These are phyloP conservation scores for Halictus ligatus DNA, from an alignment of 2,888 invertebrate species.

Conservation along the genomic window DNA sequence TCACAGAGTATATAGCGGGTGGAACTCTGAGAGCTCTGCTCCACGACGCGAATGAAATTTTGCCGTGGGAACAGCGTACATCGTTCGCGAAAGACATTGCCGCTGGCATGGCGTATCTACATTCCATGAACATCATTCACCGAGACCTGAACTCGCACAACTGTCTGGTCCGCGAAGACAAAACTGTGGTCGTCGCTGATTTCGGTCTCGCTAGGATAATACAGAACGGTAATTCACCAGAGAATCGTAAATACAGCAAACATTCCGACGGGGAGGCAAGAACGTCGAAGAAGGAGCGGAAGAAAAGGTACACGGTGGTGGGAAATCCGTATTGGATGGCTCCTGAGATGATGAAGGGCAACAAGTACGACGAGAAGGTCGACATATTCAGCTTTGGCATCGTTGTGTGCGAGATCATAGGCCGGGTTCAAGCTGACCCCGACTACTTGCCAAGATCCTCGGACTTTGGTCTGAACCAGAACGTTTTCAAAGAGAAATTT, in stretches of 20 bases:
- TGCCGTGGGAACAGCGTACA: conserved; percentile 93
- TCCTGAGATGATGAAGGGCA: conserved; percentile 99
- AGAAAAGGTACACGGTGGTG: conserved; percentile 97
- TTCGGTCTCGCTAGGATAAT: conserved; percentile 96
- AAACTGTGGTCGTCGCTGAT: conserved; percentile 97
- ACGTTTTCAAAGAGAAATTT: conserved; percentile 94
- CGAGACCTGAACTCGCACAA: conserved; percentile 98
- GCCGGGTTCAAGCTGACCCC: conserved; percentile 97
- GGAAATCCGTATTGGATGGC: conserved; percentile 99
- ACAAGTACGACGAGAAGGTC: conserved; percentile 97
- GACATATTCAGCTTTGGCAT: conserved; percentile 98
- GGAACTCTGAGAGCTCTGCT: conserved; percentile 95
- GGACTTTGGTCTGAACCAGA: conserved; percentile 96
- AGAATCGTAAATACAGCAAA: conserved; percentile 81
- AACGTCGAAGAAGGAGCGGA: conserved; percentile 88
- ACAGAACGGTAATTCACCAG: conserved; percentile 84
- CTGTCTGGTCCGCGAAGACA: conserved; percentile 96
- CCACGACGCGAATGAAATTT: conserved; percentile 89
- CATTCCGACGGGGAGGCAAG: conserved; percentile 84
- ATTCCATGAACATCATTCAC: conserved; percentile 97
- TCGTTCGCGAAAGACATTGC: conserved; percentile 96
- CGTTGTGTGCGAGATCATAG: conserved; percentile 97
- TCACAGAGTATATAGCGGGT: conserved; percentile 96
- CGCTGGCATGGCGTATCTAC: conserved; percentile 96
- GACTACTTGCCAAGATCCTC: conserved; percentile 95